These are phyloP conservation scores for Romanomermis culicivorax DNA, from an alignment of 2,888 invertebrate genomes.

Conservation along the genomic window DNA sequence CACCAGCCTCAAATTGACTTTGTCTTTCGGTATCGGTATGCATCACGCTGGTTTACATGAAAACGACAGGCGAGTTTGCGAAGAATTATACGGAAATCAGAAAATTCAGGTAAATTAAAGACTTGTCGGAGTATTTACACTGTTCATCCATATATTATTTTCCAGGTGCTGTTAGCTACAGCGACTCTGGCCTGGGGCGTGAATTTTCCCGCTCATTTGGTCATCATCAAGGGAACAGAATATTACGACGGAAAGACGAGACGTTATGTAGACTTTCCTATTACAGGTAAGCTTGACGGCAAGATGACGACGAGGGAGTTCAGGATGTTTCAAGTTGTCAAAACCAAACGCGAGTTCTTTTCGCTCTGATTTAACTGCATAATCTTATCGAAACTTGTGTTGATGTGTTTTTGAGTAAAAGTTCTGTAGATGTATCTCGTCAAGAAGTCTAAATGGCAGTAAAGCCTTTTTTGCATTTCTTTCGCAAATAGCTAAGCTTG, in stretches of 20 bases:
- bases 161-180: conserved; percentile 68
- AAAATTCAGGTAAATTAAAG: conserved; percentile 50
- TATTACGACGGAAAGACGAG: conserved; percentile 90
- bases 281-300: conserved; percentile 54
- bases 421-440: too few relatives aligned
- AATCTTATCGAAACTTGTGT: too few relatives aligned
- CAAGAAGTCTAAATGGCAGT: too few relatives aligned
- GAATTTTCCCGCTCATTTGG: conserved; percentile 90
- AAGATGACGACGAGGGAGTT: not conserved
- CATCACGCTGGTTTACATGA: conserved; percentile 95
- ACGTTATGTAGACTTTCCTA: conserved; percentile 96
- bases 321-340: not conserved
- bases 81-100: conserved; percentile 75
- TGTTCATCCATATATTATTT: not conserved
- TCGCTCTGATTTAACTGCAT: not conserved
- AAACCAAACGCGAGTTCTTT: too few relatives aligned
- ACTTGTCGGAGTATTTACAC: not conserved
- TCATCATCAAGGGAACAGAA: conserved; percentile 96
- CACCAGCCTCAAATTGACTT: conserved; percentile 65
- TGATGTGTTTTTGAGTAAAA: too few relatives aligned
- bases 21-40: conserved; percentile 90
- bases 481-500: too few relatives aligned
- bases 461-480: too few relatives aligned
- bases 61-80: conserved; percentile 65
- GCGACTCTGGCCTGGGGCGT: conserved; percentile 98